Evolutionary conservation across 2,113 vertebrate genomes (phyloP), one percentile per base, ranked within the genome.

Genomic region (Pteruthius melanotis): DNA sequence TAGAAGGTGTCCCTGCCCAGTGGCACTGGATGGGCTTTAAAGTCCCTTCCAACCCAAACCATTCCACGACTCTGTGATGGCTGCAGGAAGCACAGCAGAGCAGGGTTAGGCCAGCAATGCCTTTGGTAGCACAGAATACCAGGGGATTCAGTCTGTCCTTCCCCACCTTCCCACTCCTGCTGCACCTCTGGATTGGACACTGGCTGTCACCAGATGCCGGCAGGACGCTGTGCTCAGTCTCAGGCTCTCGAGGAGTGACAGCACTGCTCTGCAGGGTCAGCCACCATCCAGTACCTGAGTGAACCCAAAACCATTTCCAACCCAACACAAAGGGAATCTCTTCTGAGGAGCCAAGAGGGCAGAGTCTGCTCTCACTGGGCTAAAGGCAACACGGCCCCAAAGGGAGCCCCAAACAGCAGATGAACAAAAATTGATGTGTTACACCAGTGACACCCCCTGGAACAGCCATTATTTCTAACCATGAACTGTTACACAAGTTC

Each of bases 81-180:
- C 44, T 21, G 45, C n/a, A 56, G 53, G 79, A 39, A 53, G 45
- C 15, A 64, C 13, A 81, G 14, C n/a, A 45, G 27, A 89, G 53
- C 37, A 16, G 2, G 1, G 3, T 15, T 2, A 54, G 42, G 8
- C 31, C 69, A 63, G 71, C 17, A 6, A 1, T 3, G 28, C 23
- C 77, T 33, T 2, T 44, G 60, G 79, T 31, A 16, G 17, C 45
- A 18, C 9, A 1, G 3, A 42, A 27, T n/a, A 12, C 13, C 0
- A 0, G 17, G 30, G 47, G 60, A 11, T 5, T 39, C 6, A 12
- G 27, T 0, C 56, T 28, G 64, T 26, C 68, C 77, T 13, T 26
- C 50, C 2, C 10, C 54, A 26, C 39, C 27, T 10, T 16, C 80
- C 53, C 35, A 15, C 6, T 19, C 7, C 54, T 7, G 19, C 79